phyloP scores from a whole-genome alignment of 2,113 vertebrate genomes.

The Lonchura striata region DNA sequence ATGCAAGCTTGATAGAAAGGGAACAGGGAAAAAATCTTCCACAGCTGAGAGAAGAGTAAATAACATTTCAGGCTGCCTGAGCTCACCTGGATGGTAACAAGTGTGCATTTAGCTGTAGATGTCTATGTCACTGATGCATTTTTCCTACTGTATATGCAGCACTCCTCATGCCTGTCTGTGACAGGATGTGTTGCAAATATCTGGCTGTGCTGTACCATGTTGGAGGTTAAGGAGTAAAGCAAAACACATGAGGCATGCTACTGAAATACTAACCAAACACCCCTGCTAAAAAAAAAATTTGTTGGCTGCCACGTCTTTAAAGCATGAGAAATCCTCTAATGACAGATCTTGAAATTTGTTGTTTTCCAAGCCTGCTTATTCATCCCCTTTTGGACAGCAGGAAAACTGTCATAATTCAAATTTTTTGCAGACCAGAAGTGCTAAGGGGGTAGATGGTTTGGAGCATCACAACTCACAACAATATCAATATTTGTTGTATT shows the following conservation, averaged over 20 bases:
- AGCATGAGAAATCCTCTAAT: not conserved
- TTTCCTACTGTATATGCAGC: not conserved
- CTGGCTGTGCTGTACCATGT: not conserved
- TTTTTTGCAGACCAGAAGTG: not conserved
- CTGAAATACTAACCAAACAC: not conserved
- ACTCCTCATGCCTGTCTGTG: not conserved
- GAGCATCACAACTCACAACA: not conserved
- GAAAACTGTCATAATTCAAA: not conserved
- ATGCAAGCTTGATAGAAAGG: not conserved
- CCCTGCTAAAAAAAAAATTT: accelerated
- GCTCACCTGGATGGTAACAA: not conserved
- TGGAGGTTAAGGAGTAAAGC: not conserved
- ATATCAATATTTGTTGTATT: not conserved
- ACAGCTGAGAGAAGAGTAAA: not conserved
- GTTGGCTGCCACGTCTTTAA: not conserved
- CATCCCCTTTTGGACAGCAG: not conserved
- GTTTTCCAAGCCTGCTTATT: not conserved
- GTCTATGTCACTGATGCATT: not conserved
- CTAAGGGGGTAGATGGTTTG: not conserved
- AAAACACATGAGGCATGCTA: not conserved
- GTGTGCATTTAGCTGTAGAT: not conserved
- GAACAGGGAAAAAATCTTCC: not conserved
- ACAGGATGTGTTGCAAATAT: not conserved
- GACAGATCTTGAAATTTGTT: not conserved
- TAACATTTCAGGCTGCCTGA: not conserved